Base-by-base conservation (phyloP, 2,888 invertebrate species). In the Ditylenchus weischeri region DNA sequence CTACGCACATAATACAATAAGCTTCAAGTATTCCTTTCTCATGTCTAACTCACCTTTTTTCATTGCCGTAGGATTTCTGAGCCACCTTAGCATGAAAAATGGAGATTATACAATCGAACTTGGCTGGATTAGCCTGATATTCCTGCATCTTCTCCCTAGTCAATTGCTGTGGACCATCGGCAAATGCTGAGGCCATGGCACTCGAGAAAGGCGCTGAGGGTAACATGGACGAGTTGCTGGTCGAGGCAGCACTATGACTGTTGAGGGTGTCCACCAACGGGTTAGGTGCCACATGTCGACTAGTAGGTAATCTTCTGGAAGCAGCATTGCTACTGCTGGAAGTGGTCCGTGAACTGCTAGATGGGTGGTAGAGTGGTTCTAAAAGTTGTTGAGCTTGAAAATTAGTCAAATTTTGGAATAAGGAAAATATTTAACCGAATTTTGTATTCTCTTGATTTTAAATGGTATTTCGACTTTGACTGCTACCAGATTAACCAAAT, bases 31-130 rank as follows among this genome's bases (percentile, higher is more conserved):
- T 10, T 43, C 5, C 3, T 13, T 43, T 29, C 29, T 29, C 29
- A 43, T 13, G 15, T 43, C 43, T 15, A 43, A 43, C 59, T 18
- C 35, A 68, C 86, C 98, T 88, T 85, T 99, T 99, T 84, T 99
- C 98, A 84, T 96, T 98, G 74, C 98, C 98, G 84, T 98, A 98
- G 0, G 95, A 96, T 84, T 99, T 99, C 85, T 99, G 98, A 47
- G 98, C 98, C 61, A 98, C 98, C 88, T 98, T 98, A 60, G 98
- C 98, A 86, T 98, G 98, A 66, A 96, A 87, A 79, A 98, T 95
- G 63, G 95, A 93, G 69, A 98, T 90, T 29, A 92, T 90, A 91
- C 93, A 93, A 50, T 81, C 80, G 66, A 65, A 73, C 10, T 72
- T 63, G 36, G 73, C 68, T 50, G 84, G 84, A 50, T 77, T 73